Conservation (phyloP, 2,888 invertebrate species). For the Chalcis sispes region DNA sequence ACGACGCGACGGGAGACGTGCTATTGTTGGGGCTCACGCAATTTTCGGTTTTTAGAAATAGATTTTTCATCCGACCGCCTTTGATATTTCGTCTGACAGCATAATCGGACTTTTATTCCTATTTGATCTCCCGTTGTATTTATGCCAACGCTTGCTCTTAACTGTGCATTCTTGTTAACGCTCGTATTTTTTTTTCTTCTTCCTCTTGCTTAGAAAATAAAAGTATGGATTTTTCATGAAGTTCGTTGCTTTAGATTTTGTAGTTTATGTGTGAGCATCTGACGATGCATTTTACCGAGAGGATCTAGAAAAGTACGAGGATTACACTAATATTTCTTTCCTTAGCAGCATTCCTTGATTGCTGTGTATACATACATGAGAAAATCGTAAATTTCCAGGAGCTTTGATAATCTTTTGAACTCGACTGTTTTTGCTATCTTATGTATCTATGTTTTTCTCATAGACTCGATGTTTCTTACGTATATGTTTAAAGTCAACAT, state of each 20-base stretch:
- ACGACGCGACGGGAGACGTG: background rate
- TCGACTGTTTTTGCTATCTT: conserved; percentile 25
- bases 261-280: conserved; percentile 7
- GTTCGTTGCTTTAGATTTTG: conserved; percentile 25
- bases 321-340: conserved; percentile 27
- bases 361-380: background rate
- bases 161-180: background rate
- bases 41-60: conserved; percentile 55
- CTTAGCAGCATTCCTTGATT: background rate
- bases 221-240: conserved; percentile 49
- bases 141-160: background rate
- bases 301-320: conserved; percentile 5
- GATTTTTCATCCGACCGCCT: conserved; percentile 49
- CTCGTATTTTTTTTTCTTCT: background rate
- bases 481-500: conserved; percentile 11
- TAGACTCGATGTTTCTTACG: conserved; percentile 21
- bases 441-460: conserved; percentile 25
- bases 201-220: background rate
- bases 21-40: conserved; percentile 49
- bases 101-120: conserved; percentile 55
- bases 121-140: conserved; percentile 36
- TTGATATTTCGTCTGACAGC: conserved; percentile 46
- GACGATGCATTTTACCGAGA: background rate
- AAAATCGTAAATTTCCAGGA: conserved; percentile 9
- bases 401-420: conserved; percentile 37